Percentiles rank a stretch among this genome's conserved stretches.
phyloP scores from a whole-genome alignment of 1,140 invertebrate genomes.

The Papilio dardanus region DNA sequence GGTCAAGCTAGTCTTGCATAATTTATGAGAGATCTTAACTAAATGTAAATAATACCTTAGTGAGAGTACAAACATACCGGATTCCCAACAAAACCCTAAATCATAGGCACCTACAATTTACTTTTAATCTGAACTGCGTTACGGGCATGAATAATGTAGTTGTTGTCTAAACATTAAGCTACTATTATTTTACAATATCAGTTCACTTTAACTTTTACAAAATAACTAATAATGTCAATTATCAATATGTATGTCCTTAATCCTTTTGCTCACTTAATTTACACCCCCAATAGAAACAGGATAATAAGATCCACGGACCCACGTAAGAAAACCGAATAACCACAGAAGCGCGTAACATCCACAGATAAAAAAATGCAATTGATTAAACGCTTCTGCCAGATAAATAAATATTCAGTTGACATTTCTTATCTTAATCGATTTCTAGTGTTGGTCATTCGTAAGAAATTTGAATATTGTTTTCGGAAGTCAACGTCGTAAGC shows the following conservation, averaged over 20 bases:
- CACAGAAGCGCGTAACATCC: background rate
- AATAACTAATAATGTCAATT: too few species aligned
- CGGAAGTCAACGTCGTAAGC: background rate
- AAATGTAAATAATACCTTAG: background rate
- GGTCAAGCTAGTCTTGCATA: background rate
- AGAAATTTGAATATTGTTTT: background rate
- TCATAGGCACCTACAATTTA: too few species aligned
- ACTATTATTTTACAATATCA: too few species aligned
- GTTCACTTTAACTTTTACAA: too few species aligned
- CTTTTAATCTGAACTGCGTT: too few species aligned
- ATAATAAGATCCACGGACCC: too few species aligned
- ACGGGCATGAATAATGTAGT: too few species aligned
- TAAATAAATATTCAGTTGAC: background rate
- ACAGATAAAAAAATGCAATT: background rate
- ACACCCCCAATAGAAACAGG: too few species aligned
- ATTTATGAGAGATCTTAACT: constrained; percentile 21
- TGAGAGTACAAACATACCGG: background rate
- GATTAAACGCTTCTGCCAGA: constrained; percentile 10
- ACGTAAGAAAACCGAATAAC: too few species aligned
- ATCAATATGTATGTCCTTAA: too few species aligned
- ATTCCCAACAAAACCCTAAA: background rate
- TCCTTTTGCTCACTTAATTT: too few species aligned
- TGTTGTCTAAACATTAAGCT: too few species aligned
- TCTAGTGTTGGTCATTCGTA: constrained; percentile 1
- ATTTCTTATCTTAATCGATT: background rate